Base-by-base conservation (phyloP, 92 coral and sea anemone genomes). In the Diadumene lineata region DNA sequence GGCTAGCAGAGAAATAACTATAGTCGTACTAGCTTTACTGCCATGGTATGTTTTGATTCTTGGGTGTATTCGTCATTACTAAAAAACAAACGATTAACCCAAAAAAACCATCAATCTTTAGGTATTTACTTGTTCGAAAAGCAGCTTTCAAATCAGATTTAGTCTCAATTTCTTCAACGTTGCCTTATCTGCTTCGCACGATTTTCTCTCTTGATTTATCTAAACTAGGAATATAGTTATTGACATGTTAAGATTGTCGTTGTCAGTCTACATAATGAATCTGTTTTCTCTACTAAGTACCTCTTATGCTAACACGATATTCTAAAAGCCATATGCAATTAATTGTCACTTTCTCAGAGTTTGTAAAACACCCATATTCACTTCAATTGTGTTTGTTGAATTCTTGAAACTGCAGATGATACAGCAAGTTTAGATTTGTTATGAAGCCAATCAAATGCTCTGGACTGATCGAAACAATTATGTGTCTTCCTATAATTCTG, bases 121-220 rank as follows among this genome's bases (percentile, higher is more conserved):
- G n/a, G n/a, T n/a, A n/a, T n/a, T n/a, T n/a, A n/a, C n/a, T n/a
- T 53, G 34, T 6, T 6, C 68, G 43, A 53, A 13, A 19, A 62
- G 68, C 31, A 29, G 31, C 7, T 62, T n/a, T n/a, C n/a, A 10
- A 11, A 6, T 23, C n/a, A 62, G 68, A 62, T 62, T 62, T 62
- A 30, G 43, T 30, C 68, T 21, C 28, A 28, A 28, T 43, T 28
- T 28, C 28, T 62, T 28, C 68, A 62, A 31, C 68, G 17, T 43
- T 28, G 1, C 17, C 13, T 62, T 62, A 62, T 62, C 68, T 23
- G 38, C 31, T 62, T 62, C 43, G 64, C 64, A 62, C 68, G 43
- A 28, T 1, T 28, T 62, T n/a, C n/a, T 62, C 31, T 62, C 13
- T 43, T 28, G 29, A 62, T 62, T 62, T 38, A 26, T 21, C 32